Base-by-base conservation (phyloP, 2,797 vertebrate genomes). In the Synanceia verrucosa region DNA sequence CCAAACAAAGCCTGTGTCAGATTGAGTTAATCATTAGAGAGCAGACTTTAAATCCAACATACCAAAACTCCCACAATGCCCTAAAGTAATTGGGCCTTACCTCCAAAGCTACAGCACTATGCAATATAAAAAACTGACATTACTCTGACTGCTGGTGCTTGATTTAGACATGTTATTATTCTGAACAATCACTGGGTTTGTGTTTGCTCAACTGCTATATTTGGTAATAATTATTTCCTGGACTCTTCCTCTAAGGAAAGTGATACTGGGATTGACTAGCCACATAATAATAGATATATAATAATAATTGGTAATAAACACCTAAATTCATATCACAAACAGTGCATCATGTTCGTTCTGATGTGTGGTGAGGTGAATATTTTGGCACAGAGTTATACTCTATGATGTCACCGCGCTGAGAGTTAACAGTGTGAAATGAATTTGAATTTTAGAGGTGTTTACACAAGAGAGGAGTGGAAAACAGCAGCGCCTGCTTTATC, bases 1-100 rank as follows among this genome's bases (percentile, higher is more conserved):
- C 69, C 51, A 76, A 82, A 87, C 78, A 88, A 83, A 88, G 72
- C 59, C 66, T 53, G 41, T 69, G 79, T 86, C 85, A 84, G 74
- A 57, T 29, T 63, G 52, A 70, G 64, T 82, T 84, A 52, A 82
- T 70, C 31, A 51, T 80, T 75, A 70, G 14, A 63, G 46, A 81
- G 52, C 24, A 39, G 28, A 70, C 55, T 70, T 41, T 19, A 73
- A 73, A 37, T 69, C 60, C 51, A 73, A 72, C 52, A 73, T 16
- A 73, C 48, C 23, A 62, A 72, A 73, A 67, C 26, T 76, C 56
- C 57, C 3, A 34, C 24, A 73, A 78, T 61, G 43, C 59, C n/a
- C 48, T 9, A 6, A 62, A 67, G 36, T 65, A 67, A 76, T 65
- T 53, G 21, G 29, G 64, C 67, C 69, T 75, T 58, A 74, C 55